phyloP scores from a whole-genome alignment of 2,113 vertebrate species.

The Mesembrinibis cayennensis region DNA sequence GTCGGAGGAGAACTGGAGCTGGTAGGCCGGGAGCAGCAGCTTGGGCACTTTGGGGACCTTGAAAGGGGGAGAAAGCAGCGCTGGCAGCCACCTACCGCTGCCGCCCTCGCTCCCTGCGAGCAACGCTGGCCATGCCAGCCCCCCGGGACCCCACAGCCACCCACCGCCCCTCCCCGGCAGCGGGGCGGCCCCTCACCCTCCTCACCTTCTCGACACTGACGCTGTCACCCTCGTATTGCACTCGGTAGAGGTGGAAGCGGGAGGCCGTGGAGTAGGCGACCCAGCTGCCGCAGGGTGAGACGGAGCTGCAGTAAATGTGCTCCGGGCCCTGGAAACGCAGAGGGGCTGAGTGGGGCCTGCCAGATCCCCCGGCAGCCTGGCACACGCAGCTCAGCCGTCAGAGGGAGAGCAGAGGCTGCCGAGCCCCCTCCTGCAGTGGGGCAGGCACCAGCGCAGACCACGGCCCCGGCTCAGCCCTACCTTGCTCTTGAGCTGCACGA shows the following conservation, averaged over 20 bases:
- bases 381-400: fast-evolving
- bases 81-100: neutral
- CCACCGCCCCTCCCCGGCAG: neutral
- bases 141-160: neutral
- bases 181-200: fast-evolving
- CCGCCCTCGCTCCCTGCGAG: fast-evolving
- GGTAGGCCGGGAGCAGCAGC: slow-evolving; percentile 75
- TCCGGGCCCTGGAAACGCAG: slow-evolving; percentile 79
- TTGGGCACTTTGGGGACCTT: slow-evolving; percentile 85
- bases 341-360: fast-evolving
- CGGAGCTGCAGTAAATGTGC: slow-evolving; percentile 86
- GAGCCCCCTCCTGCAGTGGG: fast-evolving
- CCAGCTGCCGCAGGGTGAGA: slow-evolving; percentile 91
- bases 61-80: neutral
- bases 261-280: slow-evolving; percentile 83
- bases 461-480: slow-evolving; percentile 52
- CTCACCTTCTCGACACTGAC: slow-evolving; percentile 84
- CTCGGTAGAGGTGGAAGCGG: slow-evolving; percentile 81
- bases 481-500: slow-evolving; percentile 92
- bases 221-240: slow-evolving; percentile 66
- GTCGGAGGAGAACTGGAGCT: slow-evolving; percentile 88
- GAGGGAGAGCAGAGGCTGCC: neutral
- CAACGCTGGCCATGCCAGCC: fast-evolving
- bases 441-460: fast-evolving
- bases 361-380: neutral